These are phyloP conservation scores for Tyria jacobaeae DNA, from an alignment of 2,888 invertebrate species.

Conservation along the genomic window DNA sequence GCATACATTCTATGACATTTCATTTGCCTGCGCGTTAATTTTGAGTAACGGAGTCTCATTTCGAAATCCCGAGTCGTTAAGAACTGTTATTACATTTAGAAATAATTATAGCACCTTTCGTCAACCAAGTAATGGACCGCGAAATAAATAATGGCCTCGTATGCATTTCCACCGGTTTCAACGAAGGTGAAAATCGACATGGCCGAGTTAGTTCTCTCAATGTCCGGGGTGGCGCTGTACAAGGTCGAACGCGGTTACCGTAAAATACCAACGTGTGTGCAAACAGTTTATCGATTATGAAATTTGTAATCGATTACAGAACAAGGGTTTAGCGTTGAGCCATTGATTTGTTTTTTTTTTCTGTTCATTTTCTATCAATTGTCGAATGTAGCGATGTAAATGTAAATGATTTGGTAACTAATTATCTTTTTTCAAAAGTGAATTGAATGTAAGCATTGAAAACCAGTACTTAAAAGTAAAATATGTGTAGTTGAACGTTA, in stretches of 20 bases:
- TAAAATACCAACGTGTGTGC: constrained; percentile 58
- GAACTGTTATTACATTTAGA: constrained; percentile 41
- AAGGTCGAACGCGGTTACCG: constrained; percentile 63
- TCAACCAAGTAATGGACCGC: constrained; percentile 45
- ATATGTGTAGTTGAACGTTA: too few relatives aligned
- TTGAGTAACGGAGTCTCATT: constrained; percentile 24
- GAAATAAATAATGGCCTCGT: constrained; percentile 75
- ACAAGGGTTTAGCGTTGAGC: constrained; percentile 41
- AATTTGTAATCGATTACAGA: constrained; percentile 56
- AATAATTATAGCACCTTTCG: constrained; percentile 45
- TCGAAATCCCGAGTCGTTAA: constrained; percentile 20
- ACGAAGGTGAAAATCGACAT: constrained; percentile 73
- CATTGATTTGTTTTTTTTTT: constrained; percentile 27
- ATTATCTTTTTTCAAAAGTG: background rate
- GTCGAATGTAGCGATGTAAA: constrained; percentile 17
- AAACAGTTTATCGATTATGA: constrained; percentile 58
- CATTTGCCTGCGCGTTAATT: constrained; percentile 27
- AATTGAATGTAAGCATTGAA: too few relatives aligned
- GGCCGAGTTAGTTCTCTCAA: constrained; percentile 47
- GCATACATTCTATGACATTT: constrained; percentile 20
- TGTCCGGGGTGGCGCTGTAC: constrained; percentile 53
- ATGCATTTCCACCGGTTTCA: constrained; percentile 64
- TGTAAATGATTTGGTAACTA: background rate
- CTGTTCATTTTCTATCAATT: constrained; percentile 30
- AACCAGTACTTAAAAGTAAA: too few relatives aligned